Evolutionary conservation across 2,113 vertebrate genomes (phyloP), one percentile per base, ranked within the genome.

Genomic region (Plestiodon gilberti): DNA sequence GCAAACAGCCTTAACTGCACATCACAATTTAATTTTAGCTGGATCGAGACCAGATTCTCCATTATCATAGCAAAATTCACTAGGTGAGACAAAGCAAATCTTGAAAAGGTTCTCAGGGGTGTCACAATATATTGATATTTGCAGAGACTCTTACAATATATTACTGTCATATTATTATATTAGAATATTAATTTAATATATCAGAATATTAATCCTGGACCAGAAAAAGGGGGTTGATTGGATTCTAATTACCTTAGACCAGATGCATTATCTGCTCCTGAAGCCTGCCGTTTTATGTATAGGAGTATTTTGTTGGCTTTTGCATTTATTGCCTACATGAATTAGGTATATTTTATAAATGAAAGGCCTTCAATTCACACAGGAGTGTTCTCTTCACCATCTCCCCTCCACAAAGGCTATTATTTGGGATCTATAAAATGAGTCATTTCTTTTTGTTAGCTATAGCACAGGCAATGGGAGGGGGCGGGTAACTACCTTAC

Each of bases 341-440:
- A 57, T n/a, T 28, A n/a, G 5, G 11, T 87, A 86, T 90, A 85
- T 91, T n/a, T 25, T 18, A 28, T 38, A 57, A 17, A 64, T 30
- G 22, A 55, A 86, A 65, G 22, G 7, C 10, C 64, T 9, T 74
- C 43, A 23, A 35, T 81, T 87, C 69, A 75, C 78, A 65, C 48
- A 75, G 59, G 20, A 81, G 38, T 22, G 52, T 81, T 65, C 59
- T 75, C 48, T n/a, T n/a, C 52, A 20, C 23, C 33, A 23, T 87
- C 43, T 81, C 40, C 43, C 61, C 48, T 64, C 33, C 43, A 81
- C 78, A 87, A 86, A 87, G 43, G 43, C n/a, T 81, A 75, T 87
- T 81, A 81, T 74, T 35, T 81, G n/a, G 70, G 59, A 86, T 64
- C 74, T 80, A 69, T 88, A 84, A 91, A 91, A 91, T 1, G 0